phyloP scores from a whole-genome alignment of 2,113 vertebrate species.

The Psittacara wagleri region DNA sequence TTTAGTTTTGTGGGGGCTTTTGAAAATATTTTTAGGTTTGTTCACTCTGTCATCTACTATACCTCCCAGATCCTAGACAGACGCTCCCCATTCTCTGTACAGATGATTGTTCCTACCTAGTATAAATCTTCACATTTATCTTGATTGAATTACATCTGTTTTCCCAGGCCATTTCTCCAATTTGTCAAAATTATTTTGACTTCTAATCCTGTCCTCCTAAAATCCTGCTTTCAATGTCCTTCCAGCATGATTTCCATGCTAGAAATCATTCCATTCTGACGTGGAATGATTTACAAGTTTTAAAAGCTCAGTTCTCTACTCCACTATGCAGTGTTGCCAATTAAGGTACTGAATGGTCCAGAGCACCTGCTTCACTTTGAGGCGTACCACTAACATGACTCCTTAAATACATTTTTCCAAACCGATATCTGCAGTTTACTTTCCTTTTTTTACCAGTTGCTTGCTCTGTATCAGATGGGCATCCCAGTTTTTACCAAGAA shows the following conservation, averaged over 20 bases:
- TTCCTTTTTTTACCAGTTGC: neutral
- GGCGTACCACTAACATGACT: fast-evolving
- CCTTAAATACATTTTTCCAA: neutral
- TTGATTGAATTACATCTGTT: neutral
- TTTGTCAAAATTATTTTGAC: neutral
- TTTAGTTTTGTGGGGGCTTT: too few relatives aligned
- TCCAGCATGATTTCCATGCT: neutral
- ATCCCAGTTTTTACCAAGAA: neutral
- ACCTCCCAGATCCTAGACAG: neutral
- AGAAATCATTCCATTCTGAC: neutral
- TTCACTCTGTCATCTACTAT: neutral
- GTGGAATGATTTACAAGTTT: neutral
- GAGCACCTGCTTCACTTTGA: neutral
- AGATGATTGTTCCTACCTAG: neutral
- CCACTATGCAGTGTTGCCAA: neutral
- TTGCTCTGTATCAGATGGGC: neutral
- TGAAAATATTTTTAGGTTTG: neutral
- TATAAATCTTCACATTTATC: neutral
- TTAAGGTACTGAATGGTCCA: neutral
- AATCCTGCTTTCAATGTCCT: neutral
- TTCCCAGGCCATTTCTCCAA: neutral
- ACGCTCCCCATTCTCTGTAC: neutral
- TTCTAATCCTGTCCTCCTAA: neutral
- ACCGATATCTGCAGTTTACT: neutral
- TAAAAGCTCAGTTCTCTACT: neutral